Evolutionary conservation across 1,140 invertebrate species (phyloP).

Genomic region (Drosophila simulans): DNA sequence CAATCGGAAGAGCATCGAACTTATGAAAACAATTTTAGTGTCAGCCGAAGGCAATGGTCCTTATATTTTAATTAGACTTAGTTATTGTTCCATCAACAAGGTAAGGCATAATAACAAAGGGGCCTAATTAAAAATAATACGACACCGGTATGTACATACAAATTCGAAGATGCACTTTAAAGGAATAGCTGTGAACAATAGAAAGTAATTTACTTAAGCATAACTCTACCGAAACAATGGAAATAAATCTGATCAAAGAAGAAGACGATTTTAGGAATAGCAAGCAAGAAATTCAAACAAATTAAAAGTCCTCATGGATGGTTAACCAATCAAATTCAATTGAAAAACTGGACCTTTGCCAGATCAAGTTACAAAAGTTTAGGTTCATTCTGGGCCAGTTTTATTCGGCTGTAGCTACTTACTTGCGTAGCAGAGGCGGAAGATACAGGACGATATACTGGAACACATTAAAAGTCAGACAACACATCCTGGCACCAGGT

Average conservation of each 20-base stretch:
- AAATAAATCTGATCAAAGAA: too few species aligned
- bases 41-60: background rate
- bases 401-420: background rate
- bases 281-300: too few species aligned
- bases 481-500: slow-evolving; percentile 28
- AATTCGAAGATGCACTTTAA: too few species aligned
- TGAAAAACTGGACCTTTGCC: background rate
- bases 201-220: too few species aligned
- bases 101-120: background rate
- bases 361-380: slow-evolving; percentile 1
- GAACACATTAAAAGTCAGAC: slow-evolving; percentile 19
- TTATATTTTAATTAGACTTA: slow-evolving; percentile 1
- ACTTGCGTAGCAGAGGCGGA: background rate
- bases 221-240: too few species aligned
- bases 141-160: too few species aligned
- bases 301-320: background rate
- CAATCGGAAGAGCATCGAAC: background rate
- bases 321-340: background rate
- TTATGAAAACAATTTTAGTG: background rate
- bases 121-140: background rate
- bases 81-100: background rate
- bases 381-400: background rate
- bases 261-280: too few species aligned
- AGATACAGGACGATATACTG: background rate
- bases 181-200: too few species aligned